Conservation (phyloP, 2,888 invertebrate species). For the Ophion ventricosus region DNA sequence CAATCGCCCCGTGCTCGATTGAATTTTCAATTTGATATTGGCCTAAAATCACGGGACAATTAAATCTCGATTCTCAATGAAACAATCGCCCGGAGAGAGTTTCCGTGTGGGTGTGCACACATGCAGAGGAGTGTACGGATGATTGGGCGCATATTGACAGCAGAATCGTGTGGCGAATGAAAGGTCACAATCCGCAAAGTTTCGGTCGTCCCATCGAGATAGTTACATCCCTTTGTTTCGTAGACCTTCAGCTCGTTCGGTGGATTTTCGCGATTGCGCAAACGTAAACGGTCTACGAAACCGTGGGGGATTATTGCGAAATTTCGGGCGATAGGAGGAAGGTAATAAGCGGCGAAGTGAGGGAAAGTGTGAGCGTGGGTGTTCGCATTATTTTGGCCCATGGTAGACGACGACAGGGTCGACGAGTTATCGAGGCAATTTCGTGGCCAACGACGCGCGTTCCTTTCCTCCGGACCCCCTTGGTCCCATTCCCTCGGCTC, state of each 20-base stretch:
- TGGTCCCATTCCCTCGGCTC: conserved; percentile 43
- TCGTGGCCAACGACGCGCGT: conserved; percentile 74
- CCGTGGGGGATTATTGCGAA: conserved; percentile 60
- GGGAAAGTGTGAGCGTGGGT: conserved; percentile 17
- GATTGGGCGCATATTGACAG: not conserved
- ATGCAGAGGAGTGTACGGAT: not conserved
- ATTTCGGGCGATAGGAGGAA: conserved; percentile 42
- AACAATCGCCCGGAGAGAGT: conserved; percentile 49
- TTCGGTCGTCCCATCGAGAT: not conserved
- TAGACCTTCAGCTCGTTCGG: not conserved
- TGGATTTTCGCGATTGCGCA: conserved; percentile 40
- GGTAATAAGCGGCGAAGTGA: conserved; percentile 8
- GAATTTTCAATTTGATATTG: conserved; percentile 60
- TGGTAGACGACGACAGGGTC: conserved; percentile 65
- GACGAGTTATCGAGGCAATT: conserved; percentile 75
- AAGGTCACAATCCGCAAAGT: conserved; percentile 5
- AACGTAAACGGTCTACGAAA: conserved; percentile 42
- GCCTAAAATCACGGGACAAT: conserved; percentile 59
- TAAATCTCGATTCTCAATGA: conserved; percentile 53
- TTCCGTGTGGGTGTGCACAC: conserved; percentile 4
- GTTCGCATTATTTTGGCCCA: conserved; percentile 58
- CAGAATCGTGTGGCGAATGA: not conserved
- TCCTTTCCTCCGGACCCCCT: conserved; percentile 57
- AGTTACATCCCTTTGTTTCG: conserved; percentile 4
- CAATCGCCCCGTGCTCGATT: conserved; percentile 52